Evolutionary conservation across 2,113 vertebrate genomes (phyloP).

Genomic region (Strix aluco): DNA sequence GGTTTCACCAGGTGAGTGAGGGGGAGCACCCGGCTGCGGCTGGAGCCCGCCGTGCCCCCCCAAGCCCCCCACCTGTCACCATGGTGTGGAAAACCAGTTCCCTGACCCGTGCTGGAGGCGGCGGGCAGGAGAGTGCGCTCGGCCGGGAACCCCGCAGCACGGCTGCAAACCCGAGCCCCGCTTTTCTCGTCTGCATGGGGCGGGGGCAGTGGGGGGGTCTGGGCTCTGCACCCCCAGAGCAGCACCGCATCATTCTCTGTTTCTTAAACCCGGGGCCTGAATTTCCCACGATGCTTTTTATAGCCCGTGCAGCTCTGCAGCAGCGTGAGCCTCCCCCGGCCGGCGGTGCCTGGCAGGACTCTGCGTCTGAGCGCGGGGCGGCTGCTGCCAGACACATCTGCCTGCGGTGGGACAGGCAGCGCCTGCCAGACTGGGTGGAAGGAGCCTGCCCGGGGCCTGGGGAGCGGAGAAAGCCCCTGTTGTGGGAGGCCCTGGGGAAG

Average conservation of each 20-base stretch:
- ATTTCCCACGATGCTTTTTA: background rate
- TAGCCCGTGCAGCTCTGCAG: accelerated
- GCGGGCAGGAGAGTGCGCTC: accelerated
- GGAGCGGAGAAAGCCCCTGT: too few relatives aligned
- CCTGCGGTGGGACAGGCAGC: background rate
- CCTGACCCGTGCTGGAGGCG: accelerated
- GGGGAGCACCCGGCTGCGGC: background rate
- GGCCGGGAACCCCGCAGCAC: accelerated
- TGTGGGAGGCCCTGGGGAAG: background rate
- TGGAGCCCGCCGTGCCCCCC: too few relatives aligned
- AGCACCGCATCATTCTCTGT: accelerated
- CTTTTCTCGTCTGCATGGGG: accelerated
- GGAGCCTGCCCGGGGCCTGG: background rate
- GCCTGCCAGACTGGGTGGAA: background rate
- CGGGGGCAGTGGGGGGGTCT: background rate
- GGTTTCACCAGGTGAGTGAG: constrained; percentile 68
- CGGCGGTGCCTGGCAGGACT: accelerated
- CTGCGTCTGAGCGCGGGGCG: background rate
- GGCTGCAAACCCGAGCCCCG: too few relatives aligned
- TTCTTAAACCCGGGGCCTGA: background rate
- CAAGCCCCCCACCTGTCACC: accelerated
- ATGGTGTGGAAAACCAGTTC: accelerated
- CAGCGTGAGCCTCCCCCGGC: accelerated
- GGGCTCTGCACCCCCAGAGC: background rate
- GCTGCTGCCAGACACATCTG: background rate